Evolutionary conservation across 1,140 invertebrate species (phyloP), one percentile per base, ranked within the genome.

Genomic region (Phortica variegata): DNA sequence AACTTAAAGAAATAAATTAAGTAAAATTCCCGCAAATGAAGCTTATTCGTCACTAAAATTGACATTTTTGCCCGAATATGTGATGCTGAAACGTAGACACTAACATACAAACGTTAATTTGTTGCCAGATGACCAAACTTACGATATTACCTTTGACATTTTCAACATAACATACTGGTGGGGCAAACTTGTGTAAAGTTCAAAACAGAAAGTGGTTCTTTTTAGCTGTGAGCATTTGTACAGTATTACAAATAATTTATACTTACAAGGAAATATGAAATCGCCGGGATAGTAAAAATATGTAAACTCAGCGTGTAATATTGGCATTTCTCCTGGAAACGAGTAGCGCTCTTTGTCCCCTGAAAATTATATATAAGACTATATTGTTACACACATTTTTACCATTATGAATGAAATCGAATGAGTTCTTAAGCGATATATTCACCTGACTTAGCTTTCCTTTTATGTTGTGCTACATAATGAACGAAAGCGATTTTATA

Each of bases 281-380:
- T 94, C 92, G 38, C 91, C 93, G 9, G 95, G 93, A 80, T 97
- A 98, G 77, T 96, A 98, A 78, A 95, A 99, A 65, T 94, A 92
- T 2, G 93, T 95, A 60, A 96, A 92, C 73, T 98, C 96, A 3
- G 95, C 86, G 78, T 98, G 95, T 23, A 98, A 68, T 34, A 94
- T 85, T 31, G 90, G 89, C 49, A 93, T 87, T 70, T 96, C 92
- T 32, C 87, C 85, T 7, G 95, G 94, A 56, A 97, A 81, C 38
- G 86, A 86, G 57, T 91, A 85, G 37, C 84, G 81, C 60, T 87
- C 89, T 74, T 90, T 87, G 76, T 97, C 94, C 46, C 91, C 93
- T 83, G 77, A 52, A 74, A 82, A 39, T 12, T 15, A 52, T 21
- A 17, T 19, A 54, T 42, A 44, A 34, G 21, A 1, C 12, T 33